Conservation (phyloP, 2,113 vertebrate genomes). For the Pogona vitticeps region DNA sequence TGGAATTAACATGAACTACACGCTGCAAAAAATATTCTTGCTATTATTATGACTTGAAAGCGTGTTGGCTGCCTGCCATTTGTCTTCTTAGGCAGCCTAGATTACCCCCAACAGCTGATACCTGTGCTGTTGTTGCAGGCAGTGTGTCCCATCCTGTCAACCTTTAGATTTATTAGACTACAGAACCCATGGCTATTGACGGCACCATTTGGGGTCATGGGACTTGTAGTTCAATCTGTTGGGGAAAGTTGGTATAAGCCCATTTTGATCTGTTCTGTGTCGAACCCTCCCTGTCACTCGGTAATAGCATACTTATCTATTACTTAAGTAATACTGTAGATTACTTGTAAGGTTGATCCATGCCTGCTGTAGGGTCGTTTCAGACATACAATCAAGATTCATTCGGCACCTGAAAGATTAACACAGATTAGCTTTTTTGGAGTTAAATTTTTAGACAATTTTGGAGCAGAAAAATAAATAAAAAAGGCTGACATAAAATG, state of each 20-base stretch:
- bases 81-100: not conserved
- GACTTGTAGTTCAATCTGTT: not conserved
- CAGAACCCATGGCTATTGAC: not conserved
- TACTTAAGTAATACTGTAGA: too few relatives aligned
- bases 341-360: not conserved
- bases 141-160: too few relatives aligned
- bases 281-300: too few relatives aligned
- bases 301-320: not conserved
- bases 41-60: not conserved
- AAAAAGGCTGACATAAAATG: not conserved
- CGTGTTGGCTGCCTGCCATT: not conserved
- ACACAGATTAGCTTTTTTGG: too few relatives aligned
- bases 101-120: not conserved
- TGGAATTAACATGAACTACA: not conserved
- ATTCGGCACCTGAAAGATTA: too few relatives aligned
- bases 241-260: not conserved
- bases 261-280: too few relatives aligned
- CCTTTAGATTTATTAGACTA: not conserved
- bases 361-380: not conserved
- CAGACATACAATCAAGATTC: not conserved
- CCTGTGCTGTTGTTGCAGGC: not conserved
- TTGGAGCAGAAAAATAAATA: not conserved
- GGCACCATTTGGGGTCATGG: too few relatives aligned
- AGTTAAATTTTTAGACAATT: not conserved
- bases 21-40: too few relatives aligned